A percentile compares a stretch with the other conserved stretches of the same genome.
Conservation (phyloP, 2,888 invertebrate species). For the Orthonychiurus folsomi region DNA sequence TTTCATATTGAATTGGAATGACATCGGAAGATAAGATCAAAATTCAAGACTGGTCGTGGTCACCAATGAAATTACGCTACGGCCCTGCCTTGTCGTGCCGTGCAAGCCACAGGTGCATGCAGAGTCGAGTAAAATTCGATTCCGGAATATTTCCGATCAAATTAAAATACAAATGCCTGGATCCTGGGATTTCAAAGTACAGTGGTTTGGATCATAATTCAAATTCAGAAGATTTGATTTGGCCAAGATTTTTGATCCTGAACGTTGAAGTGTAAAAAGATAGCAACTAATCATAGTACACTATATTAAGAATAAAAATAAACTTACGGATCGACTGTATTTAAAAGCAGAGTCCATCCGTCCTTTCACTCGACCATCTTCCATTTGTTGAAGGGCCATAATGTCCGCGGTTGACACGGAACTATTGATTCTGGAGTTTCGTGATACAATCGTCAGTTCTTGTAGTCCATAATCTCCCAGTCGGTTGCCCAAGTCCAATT, state of each 20-base stretch:
- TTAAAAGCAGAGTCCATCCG: conserved; percentile 40
- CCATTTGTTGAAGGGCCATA: conserved; percentile 52
- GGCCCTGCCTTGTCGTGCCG: too few relatives aligned
- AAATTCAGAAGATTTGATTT: neutral
- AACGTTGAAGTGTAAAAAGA: neutral
- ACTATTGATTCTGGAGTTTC: conserved; percentile 44
- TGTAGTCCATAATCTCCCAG: conserved; percentile 57
- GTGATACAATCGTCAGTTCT: conserved; percentile 55
- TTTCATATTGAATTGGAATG: too few relatives aligned
- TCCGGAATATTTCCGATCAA: neutral
- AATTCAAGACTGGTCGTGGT: too few relatives aligned
- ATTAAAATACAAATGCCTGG: neutral
- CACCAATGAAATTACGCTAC: too few relatives aligned
- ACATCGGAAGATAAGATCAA: too few relatives aligned
- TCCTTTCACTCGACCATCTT: conserved; percentile 46
- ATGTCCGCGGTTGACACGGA: conserved; percentile 46
- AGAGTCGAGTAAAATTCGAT: too few relatives aligned
- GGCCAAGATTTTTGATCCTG: neutral
- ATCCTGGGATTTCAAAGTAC: neutral
- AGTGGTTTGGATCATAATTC: neutral
- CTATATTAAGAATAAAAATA: conserved; percentile 16
- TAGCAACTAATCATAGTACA: neutral
- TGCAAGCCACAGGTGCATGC: too few relatives aligned
- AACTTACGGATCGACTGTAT: conserved; percentile 45
- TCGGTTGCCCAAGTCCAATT: conserved; percentile 52